phyloP scores from a whole-genome alignment of 1,140 invertebrate genomes.

The Drosophila santomea region DNA sequence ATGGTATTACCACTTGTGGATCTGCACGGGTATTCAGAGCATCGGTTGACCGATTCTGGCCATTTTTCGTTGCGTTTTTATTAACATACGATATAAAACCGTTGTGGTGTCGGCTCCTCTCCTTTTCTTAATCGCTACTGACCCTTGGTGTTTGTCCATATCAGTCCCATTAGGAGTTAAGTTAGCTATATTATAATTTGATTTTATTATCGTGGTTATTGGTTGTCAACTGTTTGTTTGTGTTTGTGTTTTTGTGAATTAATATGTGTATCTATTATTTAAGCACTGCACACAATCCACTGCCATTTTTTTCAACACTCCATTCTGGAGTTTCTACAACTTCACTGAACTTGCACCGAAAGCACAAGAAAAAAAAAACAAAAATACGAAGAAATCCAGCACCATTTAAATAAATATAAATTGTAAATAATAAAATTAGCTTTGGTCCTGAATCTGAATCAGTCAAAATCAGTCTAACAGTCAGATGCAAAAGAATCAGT shows the following conservation, averaged over 20 bases:
- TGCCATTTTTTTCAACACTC: neutral
- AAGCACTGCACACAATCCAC: slow-evolving; percentile 21
- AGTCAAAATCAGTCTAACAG: slow-evolving; percentile 66
- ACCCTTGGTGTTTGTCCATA: slow-evolving; percentile 13
- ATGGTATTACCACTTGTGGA: neutral
- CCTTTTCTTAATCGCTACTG: slow-evolving; percentile 16
- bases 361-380: neutral
- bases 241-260: slow-evolving; percentile 36
- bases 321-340: neutral
- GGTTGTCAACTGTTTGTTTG: slow-evolving; percentile 44
- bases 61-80: slow-evolving; percentile 16
- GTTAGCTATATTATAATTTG: neutral
- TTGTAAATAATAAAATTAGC: slow-evolving; percentile 45
- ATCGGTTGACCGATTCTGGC: slow-evolving; percentile 11
- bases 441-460: slow-evolving; percentile 57
- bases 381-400: slow-evolving; percentile 1
- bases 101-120: slow-evolving; percentile 46
- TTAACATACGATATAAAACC: slow-evolving; percentile 16
- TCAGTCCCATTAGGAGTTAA: neutral
- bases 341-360: slow-evolving; percentile 26
- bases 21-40: slow-evolving; percentile 7
- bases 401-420: slow-evolving; percentile 7
- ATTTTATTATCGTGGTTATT: slow-evolving; percentile 6
- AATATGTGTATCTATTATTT: slow-evolving; percentile 14
- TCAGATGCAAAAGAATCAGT: slow-evolving; percentile 10